Evolutionary conservation across 2,888 invertebrate species (phyloP).

Genomic region (Epinotia demarniana): DNA sequence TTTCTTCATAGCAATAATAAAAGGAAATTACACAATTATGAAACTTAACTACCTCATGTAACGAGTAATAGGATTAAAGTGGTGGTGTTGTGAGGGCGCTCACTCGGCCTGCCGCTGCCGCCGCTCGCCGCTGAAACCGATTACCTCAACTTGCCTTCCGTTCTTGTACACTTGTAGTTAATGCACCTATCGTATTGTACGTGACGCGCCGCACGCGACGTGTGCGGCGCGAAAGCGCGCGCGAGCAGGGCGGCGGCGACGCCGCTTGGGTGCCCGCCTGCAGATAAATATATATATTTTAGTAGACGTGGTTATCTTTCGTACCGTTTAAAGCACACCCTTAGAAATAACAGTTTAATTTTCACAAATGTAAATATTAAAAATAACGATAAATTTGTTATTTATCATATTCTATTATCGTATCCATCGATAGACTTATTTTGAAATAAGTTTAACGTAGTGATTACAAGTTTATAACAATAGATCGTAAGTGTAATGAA

Average conservation of each 20-base stretch:
- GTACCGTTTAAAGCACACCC: conserved; percentile 75
- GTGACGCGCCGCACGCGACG: background rate
- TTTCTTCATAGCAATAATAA: conserved; percentile 75
- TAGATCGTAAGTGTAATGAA: conserved; percentile 66
- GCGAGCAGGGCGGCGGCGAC: conserved; percentile 47
- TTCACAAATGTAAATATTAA: conserved; percentile 78
- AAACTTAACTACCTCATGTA: conserved; percentile 82
- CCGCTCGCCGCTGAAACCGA: conserved; percentile 46
- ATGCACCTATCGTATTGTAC: background rate
- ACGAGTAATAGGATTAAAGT: conserved; percentile 72
- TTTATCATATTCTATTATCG: conserved; percentile 80
- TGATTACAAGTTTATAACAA: conserved; percentile 75
- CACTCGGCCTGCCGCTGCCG: conserved; percentile 50
- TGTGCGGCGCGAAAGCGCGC: conserved; percentile 40
- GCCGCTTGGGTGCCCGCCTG: conserved; percentile 6
- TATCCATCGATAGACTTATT: conserved; percentile 79
- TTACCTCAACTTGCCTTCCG: conserved; percentile 70
- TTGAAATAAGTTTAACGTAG: conserved; percentile 78
- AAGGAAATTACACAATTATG: conserved; percentile 69
- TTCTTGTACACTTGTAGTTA: conserved; percentile 50
- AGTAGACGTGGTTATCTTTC: conserved; percentile 71
- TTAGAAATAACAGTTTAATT: conserved; percentile 74
- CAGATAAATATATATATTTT: conserved; percentile 65
- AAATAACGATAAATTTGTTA: conserved; percentile 79
- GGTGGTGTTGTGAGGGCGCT: conserved; percentile 62